A percentile compares a stretch with the other conserved stretches of the same genome.
These are phyloP conservation scores for Melanostoma scalare DNA, from an alignment of 2,888 invertebrate species.

Conservation along the genomic window DNA sequence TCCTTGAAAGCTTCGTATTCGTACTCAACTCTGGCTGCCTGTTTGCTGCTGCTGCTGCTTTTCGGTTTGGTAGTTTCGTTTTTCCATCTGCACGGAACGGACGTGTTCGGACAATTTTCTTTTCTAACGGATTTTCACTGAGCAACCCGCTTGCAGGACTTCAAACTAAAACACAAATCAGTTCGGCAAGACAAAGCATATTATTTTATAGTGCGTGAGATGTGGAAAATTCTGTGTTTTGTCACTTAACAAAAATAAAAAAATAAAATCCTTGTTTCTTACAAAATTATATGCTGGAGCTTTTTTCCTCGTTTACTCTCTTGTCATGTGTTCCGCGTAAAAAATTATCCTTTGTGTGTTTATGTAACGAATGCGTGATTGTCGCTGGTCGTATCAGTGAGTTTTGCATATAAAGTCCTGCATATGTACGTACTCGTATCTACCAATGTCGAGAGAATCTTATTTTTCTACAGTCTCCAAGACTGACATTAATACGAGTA, in stretches of 20 bases:
- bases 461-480: too few relatives aligned
- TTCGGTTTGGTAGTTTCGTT: constrained; percentile 57
- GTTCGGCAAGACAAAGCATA: constrained; percentile 31
- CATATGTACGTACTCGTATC: not conserved
- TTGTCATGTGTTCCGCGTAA: constrained; percentile 36
- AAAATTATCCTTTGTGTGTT: constrained; percentile 47
- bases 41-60: constrained; percentile 30
- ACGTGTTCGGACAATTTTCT: constrained; percentile 30
- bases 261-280: constrained; percentile 36
- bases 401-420: constrained; percentile 12
- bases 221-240: not conserved
- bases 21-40: constrained; percentile 23
- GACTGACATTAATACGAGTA: too few relatives aligned
- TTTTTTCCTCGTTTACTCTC: constrained; percentile 10
- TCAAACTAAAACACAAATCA: not conserved
- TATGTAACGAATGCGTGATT: constrained; percentile 59
- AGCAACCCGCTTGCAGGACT: constrained; percentile 29
- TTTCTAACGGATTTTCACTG: constrained; percentile 6
- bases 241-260: constrained; percentile 3
- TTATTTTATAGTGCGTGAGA: constrained; percentile 11
- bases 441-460: not conserved
- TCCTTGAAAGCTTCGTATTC: constrained; percentile 65
- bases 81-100: constrained; percentile 46
- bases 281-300: constrained; percentile 24
- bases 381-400: constrained; percentile 24